These are phyloP conservation scores for Escarpia spicata DNA, from an alignment of 2,888 invertebrate genomes.

Conservation along the genomic window DNA sequence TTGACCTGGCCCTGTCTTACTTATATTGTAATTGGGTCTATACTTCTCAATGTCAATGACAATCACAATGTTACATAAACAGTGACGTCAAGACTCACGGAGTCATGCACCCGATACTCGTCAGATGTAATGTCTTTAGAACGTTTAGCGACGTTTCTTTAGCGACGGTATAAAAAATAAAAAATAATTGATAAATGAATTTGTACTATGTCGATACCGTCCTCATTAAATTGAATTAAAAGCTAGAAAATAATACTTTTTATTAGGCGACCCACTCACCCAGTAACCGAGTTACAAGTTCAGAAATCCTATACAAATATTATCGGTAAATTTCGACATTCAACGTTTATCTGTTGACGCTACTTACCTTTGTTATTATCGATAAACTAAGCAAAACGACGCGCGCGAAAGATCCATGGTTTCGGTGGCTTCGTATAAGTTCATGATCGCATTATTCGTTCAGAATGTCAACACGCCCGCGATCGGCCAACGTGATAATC, in stretches of 20 bases:
- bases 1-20: not conserved
- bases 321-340: not conserved
- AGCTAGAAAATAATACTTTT: too few species aligned
- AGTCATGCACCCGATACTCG: too few species aligned
- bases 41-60: too few species aligned
- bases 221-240: too few species aligned
- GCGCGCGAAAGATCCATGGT: not conserved
- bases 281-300: not conserved
- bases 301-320: not conserved
- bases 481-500: not conserved
- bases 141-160: too few species aligned
- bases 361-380: not conserved
- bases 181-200: too few species aligned
- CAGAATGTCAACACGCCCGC: slow-evolving; percentile 1
- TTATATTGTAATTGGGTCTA: not conserved
- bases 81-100: not conserved
- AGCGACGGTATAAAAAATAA: too few species aligned
- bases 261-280: not conserved
- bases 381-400: not conserved
- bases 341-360: not conserved
- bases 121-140: not conserved
- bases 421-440: not conserved
- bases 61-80: not conserved
- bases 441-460: not conserved
- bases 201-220: too few species aligned